Evolutionary conservation across 2,797 vertebrate genomes (phyloP).

Genomic region (Sternarchorhynchus goeldii): DNA sequence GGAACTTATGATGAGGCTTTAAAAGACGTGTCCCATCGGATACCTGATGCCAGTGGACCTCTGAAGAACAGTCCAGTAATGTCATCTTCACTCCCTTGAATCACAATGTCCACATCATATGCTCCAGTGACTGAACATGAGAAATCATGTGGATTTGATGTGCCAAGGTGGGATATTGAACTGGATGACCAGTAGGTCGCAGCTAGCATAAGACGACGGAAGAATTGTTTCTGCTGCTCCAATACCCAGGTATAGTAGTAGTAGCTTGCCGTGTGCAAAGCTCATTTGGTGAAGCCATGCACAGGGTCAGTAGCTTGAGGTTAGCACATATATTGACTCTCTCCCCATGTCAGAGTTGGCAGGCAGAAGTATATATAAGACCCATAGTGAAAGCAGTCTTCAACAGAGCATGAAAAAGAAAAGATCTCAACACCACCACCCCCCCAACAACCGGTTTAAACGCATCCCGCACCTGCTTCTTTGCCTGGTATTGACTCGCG

Average conservation of each 20-base stretch:
- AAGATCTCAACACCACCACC: not conserved
- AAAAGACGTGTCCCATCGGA: slow-evolving; percentile 22
- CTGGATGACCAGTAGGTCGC: slow-evolving; percentile 53
- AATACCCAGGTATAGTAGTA: slow-evolving; percentile 38
- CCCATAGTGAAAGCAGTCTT: slow-evolving; percentile 36
- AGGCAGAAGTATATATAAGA: slow-evolving; percentile 20
- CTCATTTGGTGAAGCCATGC: slow-evolving; percentile 50
- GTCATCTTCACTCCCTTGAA: slow-evolving; percentile 52
- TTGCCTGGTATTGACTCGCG: slow-evolving; percentile 55
- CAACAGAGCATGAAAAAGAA: slow-evolving; percentile 35
- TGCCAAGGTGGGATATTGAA: slow-evolving; percentile 53
- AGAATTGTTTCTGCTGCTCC: slow-evolving; percentile 41
- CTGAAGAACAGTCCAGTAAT: slow-evolving; percentile 47
- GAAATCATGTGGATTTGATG: slow-evolving; percentile 52
- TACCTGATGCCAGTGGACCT: slow-evolving; percentile 43
- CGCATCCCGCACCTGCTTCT: slow-evolving; percentile 54
- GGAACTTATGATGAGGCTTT: slow-evolving; percentile 33
- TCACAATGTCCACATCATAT: slow-evolving; percentile 48
- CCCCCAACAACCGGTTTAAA: slow-evolving; percentile 15
- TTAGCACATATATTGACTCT: slow-evolving; percentile 52
- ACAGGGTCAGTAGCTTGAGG: slow-evolving; percentile 55
- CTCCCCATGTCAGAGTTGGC: slow-evolving; percentile 29
- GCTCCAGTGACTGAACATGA: slow-evolving; percentile 53
- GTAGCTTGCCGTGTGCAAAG: slow-evolving; percentile 51
- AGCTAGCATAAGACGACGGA: slow-evolving; percentile 50